Conservation (phyloP, 1,140 invertebrate genomes). For the Drosophila fuyamai region DNA sequence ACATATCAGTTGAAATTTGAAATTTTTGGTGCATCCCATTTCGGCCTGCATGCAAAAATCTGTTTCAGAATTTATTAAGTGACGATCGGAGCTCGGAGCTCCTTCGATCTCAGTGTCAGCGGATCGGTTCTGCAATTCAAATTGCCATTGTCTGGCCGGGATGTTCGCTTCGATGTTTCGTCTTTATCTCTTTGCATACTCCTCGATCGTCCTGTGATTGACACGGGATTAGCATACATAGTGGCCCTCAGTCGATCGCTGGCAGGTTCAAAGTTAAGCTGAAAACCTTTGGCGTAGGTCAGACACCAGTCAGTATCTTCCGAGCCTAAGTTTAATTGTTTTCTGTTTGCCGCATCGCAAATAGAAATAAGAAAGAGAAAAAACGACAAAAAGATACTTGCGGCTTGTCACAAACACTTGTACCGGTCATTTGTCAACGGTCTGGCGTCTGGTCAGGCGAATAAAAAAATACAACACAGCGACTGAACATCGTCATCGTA, state of each 20-base stretch:
- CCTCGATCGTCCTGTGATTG: constrained; percentile 70
- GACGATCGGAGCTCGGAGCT: constrained; percentile 36
- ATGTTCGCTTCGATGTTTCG: constrained; percentile 35
- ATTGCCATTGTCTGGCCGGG: constrained; percentile 71
- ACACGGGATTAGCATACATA: constrained; percentile 73
- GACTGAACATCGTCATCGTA: constrained; percentile 72
- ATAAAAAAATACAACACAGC: constrained; percentile 23
- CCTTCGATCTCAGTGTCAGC: constrained; percentile 40
- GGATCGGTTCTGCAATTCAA: constrained; percentile 74
- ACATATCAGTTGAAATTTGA: constrained; percentile 80
- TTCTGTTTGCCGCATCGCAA: constrained; percentile 46
- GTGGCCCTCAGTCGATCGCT: constrained; percentile 1
- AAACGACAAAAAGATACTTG: constrained; percentile 67
- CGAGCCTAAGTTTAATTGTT: constrained; percentile 74
- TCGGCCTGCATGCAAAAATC: constrained; percentile 76
- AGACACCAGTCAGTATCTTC: constrained; percentile 10
- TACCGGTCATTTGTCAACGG: constrained; percentile 76
- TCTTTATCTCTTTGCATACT: constrained; percentile 60
- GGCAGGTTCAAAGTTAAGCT: constrained; percentile 73
- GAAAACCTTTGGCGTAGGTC: constrained; percentile 75
- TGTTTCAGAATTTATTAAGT: constrained; percentile 83
- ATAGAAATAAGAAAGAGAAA: constrained; percentile 57
- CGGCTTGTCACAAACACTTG: constrained; percentile 82
- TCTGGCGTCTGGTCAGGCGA: constrained; percentile 46
- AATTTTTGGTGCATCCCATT: constrained; percentile 60